Conservation (phyloP, 2,113 vertebrate genomes). For the Athene cunicularia region DNA sequence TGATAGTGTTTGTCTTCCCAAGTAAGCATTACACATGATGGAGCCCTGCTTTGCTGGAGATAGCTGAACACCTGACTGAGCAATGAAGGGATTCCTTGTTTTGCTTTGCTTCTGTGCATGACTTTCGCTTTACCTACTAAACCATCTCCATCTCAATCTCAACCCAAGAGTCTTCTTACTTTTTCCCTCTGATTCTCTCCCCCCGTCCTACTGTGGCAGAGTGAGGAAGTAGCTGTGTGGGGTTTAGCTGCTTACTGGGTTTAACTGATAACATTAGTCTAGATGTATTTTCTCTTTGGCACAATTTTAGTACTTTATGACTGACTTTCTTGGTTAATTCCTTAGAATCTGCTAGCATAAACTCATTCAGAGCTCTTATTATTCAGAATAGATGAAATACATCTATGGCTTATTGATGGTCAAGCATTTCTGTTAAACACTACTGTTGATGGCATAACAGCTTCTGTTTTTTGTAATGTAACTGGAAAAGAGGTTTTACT, state of each 20-base stretch:
- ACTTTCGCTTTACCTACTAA: neutral
- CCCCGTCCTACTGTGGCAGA: too few relatives aligned
- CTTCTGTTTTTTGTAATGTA: neutral
- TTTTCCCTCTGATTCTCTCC: neutral
- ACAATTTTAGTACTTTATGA: neutral
- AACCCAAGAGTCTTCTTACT: neutral
- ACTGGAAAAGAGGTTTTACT: neutral
- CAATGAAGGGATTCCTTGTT: neutral
- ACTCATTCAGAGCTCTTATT: neutral
- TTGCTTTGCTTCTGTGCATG: neutral
- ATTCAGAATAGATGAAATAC: neutral
- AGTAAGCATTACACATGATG: fast-evolving
- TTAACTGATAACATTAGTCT: neutral
- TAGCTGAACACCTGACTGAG: neutral
- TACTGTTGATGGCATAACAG: neutral
- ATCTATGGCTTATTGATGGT: neutral
- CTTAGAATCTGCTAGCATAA: neutral
- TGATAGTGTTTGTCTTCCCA: neutral
- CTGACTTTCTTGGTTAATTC: neutral
- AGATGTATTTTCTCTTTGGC: neutral
- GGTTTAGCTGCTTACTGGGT: fast-evolving
- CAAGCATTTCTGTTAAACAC: neutral
- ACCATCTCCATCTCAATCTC: neutral
- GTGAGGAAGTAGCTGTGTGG: fast-evolving
- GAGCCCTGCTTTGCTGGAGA: neutral